Base-by-base conservation (phyloP, 2,797 vertebrate genomes). In the Sebastes baramenuke region DNA sequence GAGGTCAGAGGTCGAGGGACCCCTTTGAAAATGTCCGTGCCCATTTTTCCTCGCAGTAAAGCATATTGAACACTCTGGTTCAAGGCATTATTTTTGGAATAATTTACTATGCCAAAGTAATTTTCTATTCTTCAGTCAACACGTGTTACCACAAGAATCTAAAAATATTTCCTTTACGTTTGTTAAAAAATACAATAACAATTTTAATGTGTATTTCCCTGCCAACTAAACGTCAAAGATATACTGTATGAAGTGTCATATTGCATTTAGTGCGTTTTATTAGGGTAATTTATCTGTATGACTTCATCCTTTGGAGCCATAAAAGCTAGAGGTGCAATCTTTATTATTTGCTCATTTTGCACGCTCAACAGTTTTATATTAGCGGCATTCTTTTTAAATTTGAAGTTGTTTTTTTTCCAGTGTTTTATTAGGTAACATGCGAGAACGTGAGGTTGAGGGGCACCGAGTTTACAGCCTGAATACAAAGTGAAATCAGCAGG, bases 301-400 rank as follows among this genome's bases (percentile, higher is more conserved):
- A 75, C 32, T 11, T 85, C 62, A 73, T 67, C 10, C 11, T 77
- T 59, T 75, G 24, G 29, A 71, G 65, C 72, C 49, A 42, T 80
- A 55, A 81, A 80, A 66, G 13, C 5, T 32, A 1, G 10, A 64
- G 13, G 27, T 75, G 49, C 13, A 66, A 20, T 64, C 54, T 6
- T 12, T 24, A 12, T 66, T 36, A 14, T 61, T 42, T 34, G 34
- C 20, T 9, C 3, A 6, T 77, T 5, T 2, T 59, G 7, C 30
- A 38, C 24, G 36, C 29, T 46, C 3, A 2, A 10, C 54, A 42
- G 38, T 25, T 52, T 52, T 64, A 32, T 30, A 29, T 34, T 2
- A 27, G 22, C 3, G 6, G n/a, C 24, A 34, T 25, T 25, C 24
- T 61, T 24, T 66, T 22, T 32, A 13, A 14, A 38, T 14, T 38